Conservation (phyloP, 2,797 vertebrate species). For the Gymnodraco acuticeps region DNA sequence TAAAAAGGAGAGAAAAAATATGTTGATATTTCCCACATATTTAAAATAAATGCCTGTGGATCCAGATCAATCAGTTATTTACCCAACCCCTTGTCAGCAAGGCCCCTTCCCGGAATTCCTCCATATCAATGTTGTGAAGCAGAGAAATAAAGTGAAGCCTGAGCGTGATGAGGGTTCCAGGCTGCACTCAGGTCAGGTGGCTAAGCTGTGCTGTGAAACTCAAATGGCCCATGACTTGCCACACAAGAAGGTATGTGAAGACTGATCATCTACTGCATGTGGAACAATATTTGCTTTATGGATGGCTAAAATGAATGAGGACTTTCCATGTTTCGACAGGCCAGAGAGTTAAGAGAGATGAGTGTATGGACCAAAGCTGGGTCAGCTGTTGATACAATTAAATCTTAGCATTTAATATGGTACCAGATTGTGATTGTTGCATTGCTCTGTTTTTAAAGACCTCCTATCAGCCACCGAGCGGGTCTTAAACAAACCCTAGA, state of each 20-base stretch:
- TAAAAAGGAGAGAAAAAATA: conserved; percentile 24
- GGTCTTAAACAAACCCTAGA: conserved; percentile 31
- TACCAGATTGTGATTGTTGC: too few relatives aligned
- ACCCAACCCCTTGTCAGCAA: conserved; percentile 68
- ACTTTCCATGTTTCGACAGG: conserved; percentile 96
- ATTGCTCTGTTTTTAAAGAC: conserved; percentile 15
- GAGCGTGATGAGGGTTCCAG: conserved; percentile 95
- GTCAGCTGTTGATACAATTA: conserved; percentile 65
- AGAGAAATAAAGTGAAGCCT: conserved; percentile 92
- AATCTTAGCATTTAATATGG: conserved; percentile 37
- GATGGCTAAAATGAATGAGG: conserved; percentile 97
- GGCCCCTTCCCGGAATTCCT: conserved; percentile 87
- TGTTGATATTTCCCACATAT: conserved; percentile 61
- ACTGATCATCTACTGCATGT: conserved; percentile 98
- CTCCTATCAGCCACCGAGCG: conserved; percentile 32
- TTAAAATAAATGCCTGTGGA: conserved; percentile 64
- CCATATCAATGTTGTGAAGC: conserved; percentile 91
- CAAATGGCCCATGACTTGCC: conserved; percentile 98
- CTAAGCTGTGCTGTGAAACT: conserved; percentile 79
- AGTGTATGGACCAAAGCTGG: conserved; percentile 49
- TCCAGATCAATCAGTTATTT: conserved; percentile 75
- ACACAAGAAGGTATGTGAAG: conserved; percentile 98
- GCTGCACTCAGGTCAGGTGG: conserved; percentile 92
- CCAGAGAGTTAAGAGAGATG: conserved; percentile 91
- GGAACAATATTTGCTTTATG: conserved; percentile 99